phyloP scores from a whole-genome alignment of 2,888 invertebrate species.

The Platypus cylindrus region DNA sequence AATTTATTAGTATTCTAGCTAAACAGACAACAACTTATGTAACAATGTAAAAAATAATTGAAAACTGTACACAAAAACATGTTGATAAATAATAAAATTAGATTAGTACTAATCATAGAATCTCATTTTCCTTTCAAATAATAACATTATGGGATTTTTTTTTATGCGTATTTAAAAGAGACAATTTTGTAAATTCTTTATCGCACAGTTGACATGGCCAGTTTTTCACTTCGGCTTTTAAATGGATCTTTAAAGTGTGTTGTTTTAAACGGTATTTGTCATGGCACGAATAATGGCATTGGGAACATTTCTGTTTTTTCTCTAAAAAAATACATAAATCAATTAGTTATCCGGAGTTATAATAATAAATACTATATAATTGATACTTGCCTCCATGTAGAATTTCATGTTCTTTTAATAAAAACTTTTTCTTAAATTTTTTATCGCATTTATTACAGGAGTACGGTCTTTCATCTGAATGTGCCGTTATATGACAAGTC shows the following conservation, averaged over 20 bases:
- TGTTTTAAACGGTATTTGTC: slow-evolving; percentile 24
- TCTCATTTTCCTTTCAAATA: slow-evolving; percentile 4
- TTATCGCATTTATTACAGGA: slow-evolving; percentile 23
- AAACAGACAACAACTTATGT: too few relatives aligned
- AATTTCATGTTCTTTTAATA: slow-evolving; percentile 25
- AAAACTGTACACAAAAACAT: too few relatives aligned
- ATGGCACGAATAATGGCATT: slow-evolving; percentile 26
- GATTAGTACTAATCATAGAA: too few relatives aligned
- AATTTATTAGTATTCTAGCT: too few relatives aligned
- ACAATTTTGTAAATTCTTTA: slow-evolving; percentile 9
- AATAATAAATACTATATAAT: too few relatives aligned
- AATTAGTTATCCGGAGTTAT: too few relatives aligned
- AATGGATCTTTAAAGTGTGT: slow-evolving; percentile 23
- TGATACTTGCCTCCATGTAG: slow-evolving; percentile 22
- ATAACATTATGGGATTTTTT: slow-evolving; percentile 13
- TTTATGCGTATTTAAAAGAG: slow-evolving; percentile 12
- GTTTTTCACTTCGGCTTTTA: slow-evolving; percentile 9
- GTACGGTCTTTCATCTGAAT: slow-evolving; percentile 26
- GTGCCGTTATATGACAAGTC: slow-evolving; percentile 25
- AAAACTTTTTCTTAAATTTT: slow-evolving; percentile 25
- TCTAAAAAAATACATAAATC: slow-evolving; percentile 18
- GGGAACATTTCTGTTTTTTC: slow-evolving; percentile 24
- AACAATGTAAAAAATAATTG: slow-evolving; percentile 1
- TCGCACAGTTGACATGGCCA: slow-evolving; percentile 12
- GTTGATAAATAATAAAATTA: too few relatives aligned